phyloP scores from a whole-genome alignment of 2,888 invertebrate genomes.

The Chloroclysta siterata region DNA sequence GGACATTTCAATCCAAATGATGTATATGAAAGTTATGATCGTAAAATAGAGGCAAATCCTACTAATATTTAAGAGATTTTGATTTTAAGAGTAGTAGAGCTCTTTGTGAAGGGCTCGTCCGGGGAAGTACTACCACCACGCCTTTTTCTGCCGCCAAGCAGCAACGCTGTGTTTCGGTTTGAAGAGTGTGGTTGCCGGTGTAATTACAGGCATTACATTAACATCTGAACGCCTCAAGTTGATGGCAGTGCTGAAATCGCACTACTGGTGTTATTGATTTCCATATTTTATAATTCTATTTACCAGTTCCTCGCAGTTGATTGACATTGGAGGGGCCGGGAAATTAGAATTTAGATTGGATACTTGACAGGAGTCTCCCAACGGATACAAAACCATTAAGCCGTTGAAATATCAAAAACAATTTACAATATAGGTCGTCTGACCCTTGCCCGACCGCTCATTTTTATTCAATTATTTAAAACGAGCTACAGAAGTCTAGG shows the following conservation, averaged over 20 bases:
- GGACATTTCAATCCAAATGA: not conserved
- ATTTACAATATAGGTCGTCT: constrained; percentile 6
- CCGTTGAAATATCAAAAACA: constrained; percentile 2
- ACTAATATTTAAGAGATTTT: too few species aligned
- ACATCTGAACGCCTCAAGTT: too few species aligned
- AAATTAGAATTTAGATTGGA: constrained; percentile 34
- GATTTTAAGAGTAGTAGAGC: too few species aligned
- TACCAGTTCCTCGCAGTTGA: constrained; percentile 2
- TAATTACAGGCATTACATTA: too few species aligned
- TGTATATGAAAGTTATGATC: not conserved
- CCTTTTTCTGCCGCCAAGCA: too few species aligned
- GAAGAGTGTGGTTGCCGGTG: too few species aligned
- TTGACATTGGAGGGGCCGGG: constrained; percentile 26
- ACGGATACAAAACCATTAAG: constrained; percentile 8
- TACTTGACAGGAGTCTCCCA: constrained; percentile 15
- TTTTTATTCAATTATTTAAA: not conserved
- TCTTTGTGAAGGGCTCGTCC: too few species aligned
- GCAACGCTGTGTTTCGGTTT: too few species aligned
- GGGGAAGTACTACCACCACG: too few species aligned
- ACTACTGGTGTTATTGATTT: not conserved
- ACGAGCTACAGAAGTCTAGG: too few species aligned
- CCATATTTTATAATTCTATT: not conserved
- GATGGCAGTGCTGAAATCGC: too few species aligned
- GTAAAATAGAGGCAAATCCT: too few species aligned
- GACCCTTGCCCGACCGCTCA: constrained; percentile 2